Evolutionary conservation across 1,140 invertebrate species (phyloP), one percentile per base, ranked within the genome.

Genomic region (Temnothorax longispinosus): DNA sequence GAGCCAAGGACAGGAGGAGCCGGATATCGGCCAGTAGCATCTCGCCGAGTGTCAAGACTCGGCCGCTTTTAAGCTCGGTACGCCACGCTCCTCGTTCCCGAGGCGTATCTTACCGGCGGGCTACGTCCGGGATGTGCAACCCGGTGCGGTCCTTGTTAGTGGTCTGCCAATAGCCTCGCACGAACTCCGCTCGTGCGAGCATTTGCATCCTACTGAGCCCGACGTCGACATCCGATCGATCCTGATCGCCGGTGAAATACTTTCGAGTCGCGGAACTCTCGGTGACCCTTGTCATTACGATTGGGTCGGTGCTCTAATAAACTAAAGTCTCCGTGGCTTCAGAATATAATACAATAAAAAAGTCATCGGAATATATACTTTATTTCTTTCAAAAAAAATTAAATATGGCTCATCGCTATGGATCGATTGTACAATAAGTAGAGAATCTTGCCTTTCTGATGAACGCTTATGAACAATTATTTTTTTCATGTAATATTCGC

Each of bases 21-120:
- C 41, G 89, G 93, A 94, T 95, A 95, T 95, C 94, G 90, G 77
- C 87, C 88, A 84, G 88, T 89, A 93, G 86, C 91, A 95, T 95
- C 94, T 94, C 47, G 82, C 87, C 91, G 91, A 92, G 93, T 94
- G 94, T 94, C 94, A 93, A 92, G 85, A 72, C 87, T 89, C 80
- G 75, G 62, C 69, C 82, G 77, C 85, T 90, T 87, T 90, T 60
- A 78, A 89, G 65, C 82, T 78, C 91, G 90, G 93, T 94, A 94
- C 91, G 93, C 92, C 91, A 94, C 93, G 87, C 71, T 92, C 86
- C 91, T 89, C 91, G 87, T 91, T 91, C 47, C 65, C 82, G 69
- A 90, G 85, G 88, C 90, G 91, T 91, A 89, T 76, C 88, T 90
- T 54, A 38, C 54, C 21, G 72, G 32, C 74, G n/a, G 64, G 35